phyloP scores from a whole-genome alignment of 2,888 invertebrate species.

The Ennomos quercinarius region DNA sequence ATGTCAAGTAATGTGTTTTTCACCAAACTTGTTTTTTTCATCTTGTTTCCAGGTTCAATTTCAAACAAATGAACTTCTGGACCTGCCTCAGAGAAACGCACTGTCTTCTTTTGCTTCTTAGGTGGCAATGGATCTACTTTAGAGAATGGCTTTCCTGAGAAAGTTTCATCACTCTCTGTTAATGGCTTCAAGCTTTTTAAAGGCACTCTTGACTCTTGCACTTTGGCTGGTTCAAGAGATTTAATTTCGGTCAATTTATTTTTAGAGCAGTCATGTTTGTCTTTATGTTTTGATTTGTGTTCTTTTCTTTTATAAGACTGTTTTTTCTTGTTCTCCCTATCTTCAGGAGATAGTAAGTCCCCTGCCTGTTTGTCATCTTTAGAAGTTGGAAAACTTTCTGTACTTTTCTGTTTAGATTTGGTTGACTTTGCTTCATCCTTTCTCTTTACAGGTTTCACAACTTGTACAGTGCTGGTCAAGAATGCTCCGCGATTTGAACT shows the following conservation, averaged over 20 bases:
- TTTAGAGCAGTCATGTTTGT: constrained; percentile 13
- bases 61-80: constrained; percentile 62
- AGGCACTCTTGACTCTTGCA: constrained; percentile 46
- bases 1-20: constrained; percentile 61
- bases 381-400: constrained; percentile 12
- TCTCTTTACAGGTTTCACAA: constrained; percentile 58
- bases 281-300: constrained; percentile 26
- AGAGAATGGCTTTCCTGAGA: constrained; percentile 63
- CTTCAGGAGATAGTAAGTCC: constrained; percentile 26
- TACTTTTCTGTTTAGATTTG: constrained; percentile 38
- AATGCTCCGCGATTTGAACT: constrained; percentile 84
- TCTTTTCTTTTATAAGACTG: constrained; percentile 19
- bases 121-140: constrained; percentile 62
- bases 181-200: constrained; percentile 61
- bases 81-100: constrained; percentile 62
- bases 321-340: constrained; percentile 30
- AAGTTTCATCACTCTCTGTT: constrained; percentile 53
- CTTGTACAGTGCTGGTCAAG: constrained; percentile 65
- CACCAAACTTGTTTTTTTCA: constrained; percentile 68
- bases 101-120: constrained; percentile 61
- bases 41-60: constrained; percentile 71
- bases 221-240: constrained; percentile 39
- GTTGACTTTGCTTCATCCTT: constrained; percentile 44
- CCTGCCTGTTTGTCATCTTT: constrained; percentile 26
- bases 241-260: constrained; percentile 23